These are phyloP conservation scores for Vanacampus margaritifer DNA, from an alignment of 2,113 vertebrate species.

Conservation along the genomic window DNA sequence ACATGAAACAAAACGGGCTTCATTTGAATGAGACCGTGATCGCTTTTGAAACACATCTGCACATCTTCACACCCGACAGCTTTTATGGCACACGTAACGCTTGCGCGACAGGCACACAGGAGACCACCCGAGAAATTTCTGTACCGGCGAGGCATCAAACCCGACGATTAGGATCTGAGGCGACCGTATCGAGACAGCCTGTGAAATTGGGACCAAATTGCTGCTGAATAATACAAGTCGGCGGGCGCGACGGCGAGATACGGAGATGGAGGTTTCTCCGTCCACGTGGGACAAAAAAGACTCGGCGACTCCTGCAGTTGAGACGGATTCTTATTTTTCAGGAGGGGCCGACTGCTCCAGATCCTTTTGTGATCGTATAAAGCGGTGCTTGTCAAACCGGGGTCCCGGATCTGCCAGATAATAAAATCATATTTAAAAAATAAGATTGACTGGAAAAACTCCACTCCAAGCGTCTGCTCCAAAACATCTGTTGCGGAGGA, in stretches of 20 bases:
- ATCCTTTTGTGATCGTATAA: neutral
- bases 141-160: constrained; percentile 19
- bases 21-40: neutral
- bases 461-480: neutral
- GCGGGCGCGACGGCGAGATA: constrained; percentile 19
- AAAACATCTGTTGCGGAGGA: constrained; percentile 42
- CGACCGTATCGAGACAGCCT: constrained; percentile 34
- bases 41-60: constrained; percentile 14
- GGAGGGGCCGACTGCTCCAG: neutral
- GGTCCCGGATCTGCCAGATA: neutral
- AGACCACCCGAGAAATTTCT: constrained; percentile 35
- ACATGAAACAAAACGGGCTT: neutral
- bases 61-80: constrained; percentile 13
- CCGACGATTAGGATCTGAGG: constrained; percentile 42
- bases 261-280: constrained; percentile 25
- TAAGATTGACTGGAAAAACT: neutral
- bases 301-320: neutral
- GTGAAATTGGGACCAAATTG: constrained; percentile 50
- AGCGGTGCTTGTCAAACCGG: no score
- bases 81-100: constrained; percentile 10
- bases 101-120: neutral
- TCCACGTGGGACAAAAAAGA: constrained; percentile 16
- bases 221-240: constrained; percentile 47
- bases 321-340: neutral
- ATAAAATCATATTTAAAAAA: neutral